Conservation (phyloP, 2,797 vertebrate species). For the Brachymystax lenok region DNA sequence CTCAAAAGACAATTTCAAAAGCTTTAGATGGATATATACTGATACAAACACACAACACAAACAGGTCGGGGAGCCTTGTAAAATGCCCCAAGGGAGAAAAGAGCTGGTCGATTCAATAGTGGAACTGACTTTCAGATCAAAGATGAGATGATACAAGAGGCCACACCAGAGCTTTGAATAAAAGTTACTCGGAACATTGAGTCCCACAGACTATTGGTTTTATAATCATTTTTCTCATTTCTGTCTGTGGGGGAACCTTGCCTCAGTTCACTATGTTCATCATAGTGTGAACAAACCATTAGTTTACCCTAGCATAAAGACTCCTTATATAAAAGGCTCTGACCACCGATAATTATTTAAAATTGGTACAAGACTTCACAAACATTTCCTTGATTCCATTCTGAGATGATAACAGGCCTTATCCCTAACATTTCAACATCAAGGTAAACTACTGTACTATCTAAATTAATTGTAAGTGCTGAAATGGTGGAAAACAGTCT, state of each 20-base stretch:
- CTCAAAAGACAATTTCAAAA: not conserved
- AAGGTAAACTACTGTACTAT: not conserved
- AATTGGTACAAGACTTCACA: not conserved
- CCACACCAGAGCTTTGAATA: not conserved
- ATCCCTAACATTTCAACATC: not conserved
- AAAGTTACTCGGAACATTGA: not conserved
- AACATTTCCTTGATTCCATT: not conserved
- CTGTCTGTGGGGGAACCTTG: conserved; percentile 14
- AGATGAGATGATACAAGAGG: not conserved
- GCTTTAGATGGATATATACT: not conserved
- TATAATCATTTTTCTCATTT: conserved; percentile 9
- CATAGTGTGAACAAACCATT: conserved; percentile 14
- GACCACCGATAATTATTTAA: not conserved
- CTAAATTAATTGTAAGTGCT: not conserved
- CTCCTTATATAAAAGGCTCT: conserved; percentile 2
- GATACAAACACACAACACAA: not conserved
- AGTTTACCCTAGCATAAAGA: conserved; percentile 2
- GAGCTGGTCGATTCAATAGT: not conserved
- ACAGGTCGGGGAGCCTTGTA: not conserved
- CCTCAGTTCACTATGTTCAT: conserved; percentile 28
- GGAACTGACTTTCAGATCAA: not conserved
- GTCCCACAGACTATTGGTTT: not conserved
- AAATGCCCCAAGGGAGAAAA: not conserved
- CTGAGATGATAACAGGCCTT: not conserved
- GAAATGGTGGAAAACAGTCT: not conserved